Evolutionary conservation across 1,140 invertebrate genomes (phyloP).

Genomic region (Drosophila arizonae): DNA sequence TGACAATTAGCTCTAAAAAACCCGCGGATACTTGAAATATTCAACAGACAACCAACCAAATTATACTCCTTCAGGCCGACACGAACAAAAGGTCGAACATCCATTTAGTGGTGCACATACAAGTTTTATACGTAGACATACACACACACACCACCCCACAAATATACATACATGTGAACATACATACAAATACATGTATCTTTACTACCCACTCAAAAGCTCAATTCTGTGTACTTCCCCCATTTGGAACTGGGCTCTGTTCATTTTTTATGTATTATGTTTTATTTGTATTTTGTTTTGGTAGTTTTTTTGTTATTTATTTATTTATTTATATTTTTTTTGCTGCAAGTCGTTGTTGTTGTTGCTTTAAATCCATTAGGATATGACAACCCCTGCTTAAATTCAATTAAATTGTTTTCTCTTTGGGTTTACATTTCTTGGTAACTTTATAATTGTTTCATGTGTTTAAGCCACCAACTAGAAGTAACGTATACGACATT

Average conservation of each 20-base stretch:
- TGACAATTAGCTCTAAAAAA: no score
- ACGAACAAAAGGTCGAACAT: no score
- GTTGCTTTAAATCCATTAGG: constrained; percentile 80
- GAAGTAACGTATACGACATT: constrained; percentile 19
- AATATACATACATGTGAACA: neutral
- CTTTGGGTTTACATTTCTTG: constrained; percentile 79
- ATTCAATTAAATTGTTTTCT: constrained; percentile 81
- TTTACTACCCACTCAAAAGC: neutral
- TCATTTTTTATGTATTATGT: constrained; percentile 56
- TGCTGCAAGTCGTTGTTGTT: constrained; percentile 46
- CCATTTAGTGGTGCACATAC: neutral
- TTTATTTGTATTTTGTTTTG: constrained; percentile 67
- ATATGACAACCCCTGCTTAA: constrained; percentile 81
- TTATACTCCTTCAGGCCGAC: neutral
- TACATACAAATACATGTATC: neutral
- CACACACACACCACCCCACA: neutral
- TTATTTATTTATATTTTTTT: constrained; percentile 29
- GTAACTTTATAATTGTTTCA: constrained; percentile 81
- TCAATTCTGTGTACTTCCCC: constrained; percentile 19
- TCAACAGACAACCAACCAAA: no score
- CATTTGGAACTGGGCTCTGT: constrained; percentile 16
- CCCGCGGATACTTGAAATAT: no score
- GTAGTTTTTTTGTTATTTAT: constrained; percentile 26
- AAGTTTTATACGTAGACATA: neutral
- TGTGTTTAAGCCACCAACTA: constrained; percentile 75